Conservation (phyloP, 2,113 vertebrate species). For the Phalacrocorax aristotelis region DNA sequence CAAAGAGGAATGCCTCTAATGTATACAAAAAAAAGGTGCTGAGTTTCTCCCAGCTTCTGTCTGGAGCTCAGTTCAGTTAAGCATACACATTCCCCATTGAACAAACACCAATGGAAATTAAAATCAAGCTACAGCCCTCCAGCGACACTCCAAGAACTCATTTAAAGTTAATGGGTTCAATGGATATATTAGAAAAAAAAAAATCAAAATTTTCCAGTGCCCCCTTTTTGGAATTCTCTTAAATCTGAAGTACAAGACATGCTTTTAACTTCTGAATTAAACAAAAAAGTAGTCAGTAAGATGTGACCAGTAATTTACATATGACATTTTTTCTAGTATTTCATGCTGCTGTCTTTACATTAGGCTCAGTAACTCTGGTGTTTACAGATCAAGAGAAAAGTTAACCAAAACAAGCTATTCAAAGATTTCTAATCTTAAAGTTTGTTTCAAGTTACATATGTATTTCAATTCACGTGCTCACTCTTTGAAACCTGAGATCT, state of each 20-base stretch:
- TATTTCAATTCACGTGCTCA: neutral
- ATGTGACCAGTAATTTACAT: neutral
- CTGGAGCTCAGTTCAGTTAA: neutral
- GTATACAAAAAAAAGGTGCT: neutral
- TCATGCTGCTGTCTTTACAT: neutral
- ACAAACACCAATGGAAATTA: neutral
- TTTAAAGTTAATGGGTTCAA: neutral
- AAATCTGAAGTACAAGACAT: neutral
- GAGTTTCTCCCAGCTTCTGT: neutral
- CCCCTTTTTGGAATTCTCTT: neutral
- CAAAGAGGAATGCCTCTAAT: neutral
- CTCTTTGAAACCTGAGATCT: neutral
- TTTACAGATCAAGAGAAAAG: neutral
- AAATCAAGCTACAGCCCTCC: neutral
- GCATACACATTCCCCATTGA: neutral
- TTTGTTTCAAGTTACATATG: neutral
- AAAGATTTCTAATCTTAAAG: neutral
- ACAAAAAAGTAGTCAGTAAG: neutral
- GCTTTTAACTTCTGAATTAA: neutral
- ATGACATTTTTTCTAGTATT: neutral
- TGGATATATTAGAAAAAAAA: neutral
- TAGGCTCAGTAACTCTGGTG: neutral
- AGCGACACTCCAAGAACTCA: neutral
- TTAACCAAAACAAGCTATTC: conserved; percentile 21
- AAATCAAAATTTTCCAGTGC: neutral